Conservation (phyloP, 2,888 invertebrate species). For the Eristalis tenax region DNA sequence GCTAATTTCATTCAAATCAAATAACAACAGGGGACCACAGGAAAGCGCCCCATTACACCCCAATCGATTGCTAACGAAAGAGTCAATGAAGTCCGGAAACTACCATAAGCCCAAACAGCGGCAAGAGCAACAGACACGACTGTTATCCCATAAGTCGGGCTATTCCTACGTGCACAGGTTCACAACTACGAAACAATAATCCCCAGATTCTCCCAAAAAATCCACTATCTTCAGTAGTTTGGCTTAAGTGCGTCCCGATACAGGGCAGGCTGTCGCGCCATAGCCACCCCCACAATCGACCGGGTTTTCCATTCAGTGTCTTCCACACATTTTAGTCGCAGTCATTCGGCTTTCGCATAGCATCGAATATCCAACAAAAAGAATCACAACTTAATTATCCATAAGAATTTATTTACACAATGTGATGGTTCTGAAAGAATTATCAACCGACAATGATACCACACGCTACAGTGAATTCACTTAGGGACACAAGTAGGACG, state of each 20-base stretch:
- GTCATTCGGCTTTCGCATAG: not conserved
- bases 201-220: not conserved
- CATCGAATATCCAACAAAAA: not conserved
- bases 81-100: not conserved
- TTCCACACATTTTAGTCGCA: not conserved
- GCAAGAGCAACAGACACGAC: not conserved
- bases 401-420: slow-evolving; percentile 23
- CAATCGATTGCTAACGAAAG: not conserved
- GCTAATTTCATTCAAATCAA: not conserved
- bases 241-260: not conserved
- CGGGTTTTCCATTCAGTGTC: not conserved
- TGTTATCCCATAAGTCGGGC: not conserved
- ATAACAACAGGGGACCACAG: too few species aligned
- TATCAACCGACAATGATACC: slow-evolving; percentile 44
- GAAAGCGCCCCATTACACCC: not conserved
- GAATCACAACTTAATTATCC: slow-evolving; percentile 31
- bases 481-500: slow-evolving; percentile 36
- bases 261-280: too few species aligned
- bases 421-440: slow-evolving; percentile 19
- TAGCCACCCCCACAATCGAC: not conserved
- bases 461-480: slow-evolving; percentile 28
- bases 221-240: not conserved
- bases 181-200: not conserved
- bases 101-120: not conserved
- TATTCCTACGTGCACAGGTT: not conserved